Conservation (phyloP, 2,797 vertebrate genomes). For the Neosilurus hyrtlii region DNA sequence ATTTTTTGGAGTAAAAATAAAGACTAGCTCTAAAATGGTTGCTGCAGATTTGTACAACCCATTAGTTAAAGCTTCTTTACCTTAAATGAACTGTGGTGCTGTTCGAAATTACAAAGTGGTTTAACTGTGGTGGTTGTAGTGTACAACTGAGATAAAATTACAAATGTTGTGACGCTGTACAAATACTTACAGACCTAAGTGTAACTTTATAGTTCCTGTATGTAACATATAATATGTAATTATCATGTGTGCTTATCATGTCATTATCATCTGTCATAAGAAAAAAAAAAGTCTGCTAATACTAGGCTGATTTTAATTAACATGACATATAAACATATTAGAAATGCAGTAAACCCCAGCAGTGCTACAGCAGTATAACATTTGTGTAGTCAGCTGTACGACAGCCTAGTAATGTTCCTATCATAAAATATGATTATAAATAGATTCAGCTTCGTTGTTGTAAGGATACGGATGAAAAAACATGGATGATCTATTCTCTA, state of each 20-base stretch:
- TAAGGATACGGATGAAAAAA: not conserved
- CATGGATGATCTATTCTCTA: not conserved
- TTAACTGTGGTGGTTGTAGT: too few relatives aligned
- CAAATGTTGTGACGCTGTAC: too few relatives aligned
- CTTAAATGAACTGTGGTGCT: too few relatives aligned
- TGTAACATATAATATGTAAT: too few relatives aligned
- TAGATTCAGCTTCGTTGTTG: not conserved
- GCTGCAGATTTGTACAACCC: too few relatives aligned
- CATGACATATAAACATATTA: conserved; percentile 1
- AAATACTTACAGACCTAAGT: too few relatives aligned
- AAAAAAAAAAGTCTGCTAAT: conserved; percentile 14
- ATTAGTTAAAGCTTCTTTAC: too few relatives aligned
- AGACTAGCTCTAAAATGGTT: too few relatives aligned
- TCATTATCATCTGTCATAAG: not conserved
- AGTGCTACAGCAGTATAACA: not conserved
- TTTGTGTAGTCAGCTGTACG: not conserved
- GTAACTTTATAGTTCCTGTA: not conserved
- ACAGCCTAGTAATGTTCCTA: not conserved
- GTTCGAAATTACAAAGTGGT: too few relatives aligned
- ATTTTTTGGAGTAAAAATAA: too few relatives aligned
- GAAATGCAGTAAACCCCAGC: not conserved
- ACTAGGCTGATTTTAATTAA: conserved; percentile 37
- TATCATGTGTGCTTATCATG: not conserved
- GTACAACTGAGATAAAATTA: too few relatives aligned
- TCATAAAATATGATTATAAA: conserved; percentile 10